Base-by-base conservation (phyloP, 2,113 vertebrate genomes). In the Rhynchopsitta pachyrhyncha region DNA sequence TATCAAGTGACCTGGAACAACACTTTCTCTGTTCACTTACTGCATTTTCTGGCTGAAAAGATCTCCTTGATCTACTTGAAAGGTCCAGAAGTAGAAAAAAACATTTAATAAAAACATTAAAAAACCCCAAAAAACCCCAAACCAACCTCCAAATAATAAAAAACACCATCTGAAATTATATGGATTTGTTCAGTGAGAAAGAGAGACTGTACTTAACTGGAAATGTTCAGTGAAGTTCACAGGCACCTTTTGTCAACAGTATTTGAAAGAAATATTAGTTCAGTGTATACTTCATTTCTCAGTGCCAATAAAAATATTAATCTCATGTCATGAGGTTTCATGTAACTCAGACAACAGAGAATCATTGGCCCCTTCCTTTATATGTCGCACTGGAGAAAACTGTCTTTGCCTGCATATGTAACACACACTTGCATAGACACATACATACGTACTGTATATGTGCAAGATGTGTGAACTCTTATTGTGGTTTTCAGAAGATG, bases 381-480 rank as follows among this genome's bases (percentile, higher is more conserved):
- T 53, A 28, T n/a, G 33, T 33, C 5, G 6, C 50, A 24, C 15
- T 63, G 28, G 17, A 75, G 20, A 50, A 90, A 90, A 41, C 1
- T 11, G 3, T 33, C 37, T 73, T 82, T 33, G 17, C 19, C 55
- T 53, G 29, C 18, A 23, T 13, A 31, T 39, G 6, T 52, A 31
- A 31, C 23, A 52, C 17, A 49, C 37, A 46, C 8, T 6, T 15
- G 9, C 25, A 55, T 7, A 33, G 19, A 27, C 5, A 35, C 7
- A 3, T 2, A 22, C 10, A 6, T 28, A 35, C 4, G 28, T 14
- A 37, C 22, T 0, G 46, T 41, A 13, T 18, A 60, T 1, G 2
- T 17, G 13, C 5, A 68, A 50, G 22, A 19, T 20, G 8, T 77
- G 25, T 62, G 29, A 79, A 64, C 33, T 63, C 5, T 28, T 55